Conservation (phyloP, 2,113 vertebrate species). For the Furnarius figulus region DNA sequence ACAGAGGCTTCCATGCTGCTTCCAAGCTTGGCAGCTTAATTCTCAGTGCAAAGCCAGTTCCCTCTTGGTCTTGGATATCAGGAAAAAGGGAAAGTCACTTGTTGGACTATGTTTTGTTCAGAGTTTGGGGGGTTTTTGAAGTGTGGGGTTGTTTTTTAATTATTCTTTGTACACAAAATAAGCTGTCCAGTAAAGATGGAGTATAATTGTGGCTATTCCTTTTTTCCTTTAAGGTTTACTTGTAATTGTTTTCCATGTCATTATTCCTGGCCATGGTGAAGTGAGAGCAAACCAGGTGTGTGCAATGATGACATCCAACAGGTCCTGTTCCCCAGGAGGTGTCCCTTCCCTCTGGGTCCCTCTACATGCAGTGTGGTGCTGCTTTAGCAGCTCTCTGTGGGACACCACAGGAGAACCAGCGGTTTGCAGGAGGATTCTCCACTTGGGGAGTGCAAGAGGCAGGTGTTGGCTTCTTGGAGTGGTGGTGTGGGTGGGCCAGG, state of each 20-base stretch:
- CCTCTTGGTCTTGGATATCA: neutral
- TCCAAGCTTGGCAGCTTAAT: neutral
- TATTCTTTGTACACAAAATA: neutral
- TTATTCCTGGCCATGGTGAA: neutral
- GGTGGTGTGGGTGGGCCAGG: neutral
- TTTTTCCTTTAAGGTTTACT: neutral
- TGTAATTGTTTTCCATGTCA: neutral
- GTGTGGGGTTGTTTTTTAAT: too few species aligned
- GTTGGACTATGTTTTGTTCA: neutral
- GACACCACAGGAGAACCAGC: too few species aligned
- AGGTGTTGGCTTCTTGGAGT: fast-evolving
- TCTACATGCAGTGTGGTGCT: neutral
- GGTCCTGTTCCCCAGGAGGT: fast-evolving
- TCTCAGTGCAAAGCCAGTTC: neutral
- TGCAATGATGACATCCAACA: neutral
- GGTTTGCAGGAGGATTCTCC: neutral
- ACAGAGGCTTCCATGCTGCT: neutral
- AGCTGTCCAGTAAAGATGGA: neutral
- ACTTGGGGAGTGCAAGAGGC: fast-evolving
- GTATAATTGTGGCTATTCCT: neutral
- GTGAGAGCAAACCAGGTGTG: neutral
- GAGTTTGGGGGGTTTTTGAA: neutral
- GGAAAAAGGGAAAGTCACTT: neutral
- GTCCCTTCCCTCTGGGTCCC: neutral
- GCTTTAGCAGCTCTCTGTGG: neutral